Evolutionary conservation across 2,888 invertebrate genomes (phyloP).

Genomic region (Metallyticus violacea): DNA sequence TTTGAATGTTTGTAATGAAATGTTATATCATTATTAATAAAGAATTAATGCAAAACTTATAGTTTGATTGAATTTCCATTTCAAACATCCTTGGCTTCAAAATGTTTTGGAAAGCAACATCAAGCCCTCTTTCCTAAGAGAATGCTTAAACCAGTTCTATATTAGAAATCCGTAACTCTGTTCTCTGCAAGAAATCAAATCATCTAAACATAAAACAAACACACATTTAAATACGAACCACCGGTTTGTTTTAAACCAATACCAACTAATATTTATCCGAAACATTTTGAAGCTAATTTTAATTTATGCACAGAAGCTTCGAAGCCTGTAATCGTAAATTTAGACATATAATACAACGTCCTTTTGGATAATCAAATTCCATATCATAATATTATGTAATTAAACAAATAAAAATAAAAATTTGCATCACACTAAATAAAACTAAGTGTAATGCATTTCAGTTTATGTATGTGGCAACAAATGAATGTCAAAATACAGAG

Average conservation of each 20-base stretch:
- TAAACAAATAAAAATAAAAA: too few species aligned
- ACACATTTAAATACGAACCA: background rate
- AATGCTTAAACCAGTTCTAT: background rate
- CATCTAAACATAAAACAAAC: background rate
- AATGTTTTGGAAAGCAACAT: constrained; percentile 27
- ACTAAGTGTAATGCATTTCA: too few species aligned
- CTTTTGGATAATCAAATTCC: too few species aligned
- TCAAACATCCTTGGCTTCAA: constrained; percentile 17
- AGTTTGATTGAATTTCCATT: background rate
- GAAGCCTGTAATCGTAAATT: background rate
- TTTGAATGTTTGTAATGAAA: background rate
- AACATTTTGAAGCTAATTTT: constrained; percentile 31
- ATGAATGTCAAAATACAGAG: too few species aligned
- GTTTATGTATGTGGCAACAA: too few species aligned
- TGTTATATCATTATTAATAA: background rate
- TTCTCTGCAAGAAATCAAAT: background rate
- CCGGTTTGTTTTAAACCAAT: background rate
- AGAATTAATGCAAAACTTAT: background rate
- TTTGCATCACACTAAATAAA: too few species aligned
- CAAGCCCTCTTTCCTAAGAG: background rate
- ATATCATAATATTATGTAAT: too few species aligned
- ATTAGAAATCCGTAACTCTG: constrained; percentile 6
- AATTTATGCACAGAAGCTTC: background rate
- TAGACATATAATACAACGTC: too few species aligned
- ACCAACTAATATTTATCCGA: background rate